These are phyloP conservation scores for Graphium colonna DNA, from an alignment of 2,888 invertebrate species.

Conservation along the genomic window DNA sequence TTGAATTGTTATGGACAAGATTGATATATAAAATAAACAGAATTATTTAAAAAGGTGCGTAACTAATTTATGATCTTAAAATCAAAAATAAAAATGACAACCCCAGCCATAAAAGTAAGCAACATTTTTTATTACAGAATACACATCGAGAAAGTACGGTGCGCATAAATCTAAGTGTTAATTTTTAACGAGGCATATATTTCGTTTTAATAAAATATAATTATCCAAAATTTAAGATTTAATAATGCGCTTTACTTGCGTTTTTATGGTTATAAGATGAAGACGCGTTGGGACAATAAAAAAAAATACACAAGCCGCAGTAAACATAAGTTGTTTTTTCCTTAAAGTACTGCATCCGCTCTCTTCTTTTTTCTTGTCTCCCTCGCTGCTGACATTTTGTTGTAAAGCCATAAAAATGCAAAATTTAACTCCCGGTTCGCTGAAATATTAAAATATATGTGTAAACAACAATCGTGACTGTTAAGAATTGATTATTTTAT, in stretches of 20 bases:
- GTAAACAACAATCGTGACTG: not conserved
- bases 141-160: not conserved
- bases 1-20: no score
- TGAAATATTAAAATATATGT: not conserved
- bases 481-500: not conserved
- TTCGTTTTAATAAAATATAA: constrained; percentile 16
- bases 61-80: no score
- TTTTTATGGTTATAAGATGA: constrained; percentile 10
- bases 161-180: not conserved
- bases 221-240: constrained; percentile 9
- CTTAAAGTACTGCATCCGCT: constrained; percentile 4
- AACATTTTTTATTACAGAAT: not conserved
- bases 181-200: constrained; percentile 5
- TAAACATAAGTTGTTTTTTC: constrained; percentile 13
- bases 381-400: constrained; percentile 5
- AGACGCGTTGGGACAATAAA: constrained; percentile 9
- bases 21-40: no score
- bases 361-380: not conserved
- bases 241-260: not conserved
- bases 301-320: constrained; percentile 1
- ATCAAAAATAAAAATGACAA: no score
- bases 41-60: no score
- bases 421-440: not conserved
- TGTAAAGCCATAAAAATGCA: constrained; percentile 9
- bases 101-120: not conserved